Percentiles rank a stretch among this genome's conserved stretches.
Evolutionary conservation across 2,113 vertebrate species (phyloP).

Genomic region (Elachura formosa): DNA sequence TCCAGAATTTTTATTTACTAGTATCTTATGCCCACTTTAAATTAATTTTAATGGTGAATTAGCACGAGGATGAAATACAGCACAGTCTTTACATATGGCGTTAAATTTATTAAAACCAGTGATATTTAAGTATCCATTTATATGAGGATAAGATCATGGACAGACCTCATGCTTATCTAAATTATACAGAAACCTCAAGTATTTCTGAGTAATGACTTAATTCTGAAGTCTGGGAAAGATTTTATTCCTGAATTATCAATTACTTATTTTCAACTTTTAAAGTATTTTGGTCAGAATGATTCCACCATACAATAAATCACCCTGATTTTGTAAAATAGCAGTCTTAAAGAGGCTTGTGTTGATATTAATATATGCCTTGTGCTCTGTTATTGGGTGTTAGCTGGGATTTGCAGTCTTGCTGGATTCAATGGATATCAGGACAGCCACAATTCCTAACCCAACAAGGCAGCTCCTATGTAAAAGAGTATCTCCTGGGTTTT

Average conservation of each 20-base stretch:
- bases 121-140: constrained; percentile 17
- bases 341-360: not conserved
- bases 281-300: not conserved
- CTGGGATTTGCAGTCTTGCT: not conserved
- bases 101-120: constrained; percentile 14
- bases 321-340: not conserved
- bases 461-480: not conserved
- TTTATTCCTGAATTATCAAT: not conserved
- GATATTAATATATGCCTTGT: not conserved
- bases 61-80: not conserved
- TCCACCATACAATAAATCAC: not conserved
- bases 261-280: not conserved
- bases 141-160: not conserved
- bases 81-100: not conserved
- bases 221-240: not conserved
- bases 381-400: not conserved
- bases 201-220: not conserved
- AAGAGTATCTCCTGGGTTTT: not conserved
- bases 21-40: not conserved
- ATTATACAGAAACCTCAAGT: not conserved
- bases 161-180: not conserved
- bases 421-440: fast-evolving
- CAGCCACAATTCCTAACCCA: not conserved
- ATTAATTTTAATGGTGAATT: not conserved
- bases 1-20: not conserved